Conservation (phyloP, 1,140 invertebrate species). For the Antheraea mylitta region DNA sequence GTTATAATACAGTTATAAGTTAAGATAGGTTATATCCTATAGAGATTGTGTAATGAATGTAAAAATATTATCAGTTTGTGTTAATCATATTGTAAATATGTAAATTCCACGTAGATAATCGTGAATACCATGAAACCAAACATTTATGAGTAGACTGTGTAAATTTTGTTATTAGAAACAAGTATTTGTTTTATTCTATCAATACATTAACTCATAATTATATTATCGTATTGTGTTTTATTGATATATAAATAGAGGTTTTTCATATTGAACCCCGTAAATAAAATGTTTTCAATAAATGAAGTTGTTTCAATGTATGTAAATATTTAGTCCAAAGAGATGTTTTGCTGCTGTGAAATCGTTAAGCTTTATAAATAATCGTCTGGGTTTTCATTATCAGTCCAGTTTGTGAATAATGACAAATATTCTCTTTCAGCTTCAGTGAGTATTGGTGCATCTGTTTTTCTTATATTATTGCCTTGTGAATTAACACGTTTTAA, state of each 20-base stretch:
- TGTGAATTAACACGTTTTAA: not conserved
- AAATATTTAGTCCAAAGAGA: not conserved
- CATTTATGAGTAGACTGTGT: conserved; percentile 70
- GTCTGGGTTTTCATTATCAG: conserved; percentile 45
- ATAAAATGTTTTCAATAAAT: conserved; percentile 68
- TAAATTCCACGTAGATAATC: conserved; percentile 71
- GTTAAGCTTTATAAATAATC: conserved; percentile 38
- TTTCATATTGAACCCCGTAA: conserved; percentile 62
- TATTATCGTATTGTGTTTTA: conserved; percentile 65
- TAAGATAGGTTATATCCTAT: conserved; percentile 20
- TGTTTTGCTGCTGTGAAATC: not conserved
- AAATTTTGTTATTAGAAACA: conserved; percentile 66
- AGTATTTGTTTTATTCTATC: conserved; percentile 59
- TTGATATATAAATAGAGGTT: conserved; percentile 51
- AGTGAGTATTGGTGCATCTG: conserved; percentile 18
- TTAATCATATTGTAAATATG: conserved; percentile 72
- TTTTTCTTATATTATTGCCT: conserved; percentile 2
- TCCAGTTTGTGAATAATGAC: conserved; percentile 63
- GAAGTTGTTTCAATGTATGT: conserved; percentile 25
- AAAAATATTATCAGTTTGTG: conserved; percentile 66
- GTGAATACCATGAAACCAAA: conserved; percentile 76
- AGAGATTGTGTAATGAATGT: conserved; percentile 36
- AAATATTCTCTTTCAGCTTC: conserved; percentile 55
- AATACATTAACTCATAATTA: conserved; percentile 46
- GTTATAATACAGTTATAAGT: conserved; percentile 29